Evolutionary conservation across 2,888 invertebrate genomes (phyloP).

Genomic region (Apeira syringaria): DNA sequence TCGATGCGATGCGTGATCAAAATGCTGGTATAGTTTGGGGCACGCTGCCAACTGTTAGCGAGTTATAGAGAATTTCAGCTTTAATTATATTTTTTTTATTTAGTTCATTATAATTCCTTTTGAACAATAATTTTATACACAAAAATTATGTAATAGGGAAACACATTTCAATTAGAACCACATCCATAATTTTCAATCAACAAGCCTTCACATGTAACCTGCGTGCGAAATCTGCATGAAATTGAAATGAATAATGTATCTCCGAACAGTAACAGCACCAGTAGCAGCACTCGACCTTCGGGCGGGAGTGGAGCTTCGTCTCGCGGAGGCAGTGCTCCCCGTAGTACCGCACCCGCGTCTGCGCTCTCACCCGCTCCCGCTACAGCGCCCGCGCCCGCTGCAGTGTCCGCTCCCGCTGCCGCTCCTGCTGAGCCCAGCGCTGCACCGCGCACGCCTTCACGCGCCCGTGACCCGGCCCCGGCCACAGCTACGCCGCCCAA

Average conservation of each 20-base stretch:
- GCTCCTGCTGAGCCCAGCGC: conserved; percentile 26
- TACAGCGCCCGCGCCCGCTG: conserved; percentile 41
- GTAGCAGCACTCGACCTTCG: conserved; percentile 51
- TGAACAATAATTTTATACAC: too few species aligned
- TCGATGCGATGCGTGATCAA: too few species aligned
- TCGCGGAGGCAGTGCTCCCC: conserved; percentile 72
- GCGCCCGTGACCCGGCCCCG: conserved; percentile 53
- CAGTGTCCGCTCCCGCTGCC: conserved; percentile 34
- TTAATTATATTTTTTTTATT: too few species aligned
- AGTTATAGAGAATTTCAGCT: too few species aligned
- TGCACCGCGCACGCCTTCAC: conserved; percentile 41
- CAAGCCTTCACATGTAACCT: too few species aligned
- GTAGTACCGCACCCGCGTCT: conserved; percentile 42
- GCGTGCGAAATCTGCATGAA: too few species aligned
- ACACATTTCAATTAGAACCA: too few species aligned
- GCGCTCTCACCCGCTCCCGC: conserved; percentile 36
- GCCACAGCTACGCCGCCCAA: conserved; percentile 38
- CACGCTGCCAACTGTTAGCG: too few species aligned
- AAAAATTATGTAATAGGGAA: too few species aligned
- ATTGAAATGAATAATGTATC: conserved; percentile 25
- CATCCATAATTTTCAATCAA: too few species aligned
- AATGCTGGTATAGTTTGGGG: too few species aligned
- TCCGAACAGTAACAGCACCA: conserved; percentile 59
- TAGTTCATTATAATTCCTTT: too few species aligned
- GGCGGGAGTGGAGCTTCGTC: conserved; percentile 67